Percentiles rank a stretch among this genome's conserved stretches.
These are phyloP conservation scores for Cryptus armator DNA, from an alignment of 2,888 invertebrate species.

Conservation along the genomic window DNA sequence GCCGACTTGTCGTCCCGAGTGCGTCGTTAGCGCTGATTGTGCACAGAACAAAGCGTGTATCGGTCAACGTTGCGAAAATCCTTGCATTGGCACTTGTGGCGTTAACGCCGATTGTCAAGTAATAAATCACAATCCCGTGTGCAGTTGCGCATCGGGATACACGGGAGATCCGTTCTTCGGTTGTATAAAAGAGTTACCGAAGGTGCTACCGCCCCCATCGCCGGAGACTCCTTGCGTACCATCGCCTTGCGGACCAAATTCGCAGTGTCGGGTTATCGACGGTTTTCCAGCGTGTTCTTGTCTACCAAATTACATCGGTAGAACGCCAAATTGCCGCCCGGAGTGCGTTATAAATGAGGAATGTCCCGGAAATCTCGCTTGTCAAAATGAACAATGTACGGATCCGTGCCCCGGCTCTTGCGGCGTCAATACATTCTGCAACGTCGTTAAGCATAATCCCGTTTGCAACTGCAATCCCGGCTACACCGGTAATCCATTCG, in stretches of 20 bases:
- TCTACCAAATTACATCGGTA: slow-evolving; percentile 91
- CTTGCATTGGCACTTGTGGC: slow-evolving; percentile 94
- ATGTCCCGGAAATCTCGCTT: slow-evolving; percentile 93
- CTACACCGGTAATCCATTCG: slow-evolving; percentile 94
- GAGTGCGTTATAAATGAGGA: slow-evolving; percentile 95
- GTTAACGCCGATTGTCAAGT: slow-evolving; percentile 93
- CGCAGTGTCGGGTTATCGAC: slow-evolving; percentile 92
- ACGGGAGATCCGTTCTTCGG: slow-evolving; percentile 93
- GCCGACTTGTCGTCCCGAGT: slow-evolving; percentile 92
- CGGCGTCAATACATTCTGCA: slow-evolving; percentile 91
- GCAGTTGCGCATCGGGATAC: slow-evolving; percentile 91
- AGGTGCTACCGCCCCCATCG: slow-evolving; percentile 82
- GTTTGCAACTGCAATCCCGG: slow-evolving; percentile 93
- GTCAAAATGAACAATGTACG: slow-evolving; percentile 92
- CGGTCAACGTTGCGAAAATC: slow-evolving; percentile 92
- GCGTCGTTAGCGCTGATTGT: slow-evolving; percentile 94
- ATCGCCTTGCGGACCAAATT: slow-evolving; percentile 94
- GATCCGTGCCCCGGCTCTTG: slow-evolving; percentile 95
- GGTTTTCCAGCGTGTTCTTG: slow-evolving; percentile 93
- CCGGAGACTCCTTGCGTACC: slow-evolving; percentile 92
- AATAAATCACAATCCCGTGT: slow-evolving; percentile 94
- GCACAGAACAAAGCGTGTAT: slow-evolving; percentile 92
- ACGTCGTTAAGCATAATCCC: slow-evolving; percentile 93
- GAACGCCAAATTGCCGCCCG: slow-evolving; percentile 94
- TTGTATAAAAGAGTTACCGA: slow-evolving; percentile 88